Conservation (phyloP, 1,140 invertebrate genomes). For the Temnothorax longispinosus region DNA sequence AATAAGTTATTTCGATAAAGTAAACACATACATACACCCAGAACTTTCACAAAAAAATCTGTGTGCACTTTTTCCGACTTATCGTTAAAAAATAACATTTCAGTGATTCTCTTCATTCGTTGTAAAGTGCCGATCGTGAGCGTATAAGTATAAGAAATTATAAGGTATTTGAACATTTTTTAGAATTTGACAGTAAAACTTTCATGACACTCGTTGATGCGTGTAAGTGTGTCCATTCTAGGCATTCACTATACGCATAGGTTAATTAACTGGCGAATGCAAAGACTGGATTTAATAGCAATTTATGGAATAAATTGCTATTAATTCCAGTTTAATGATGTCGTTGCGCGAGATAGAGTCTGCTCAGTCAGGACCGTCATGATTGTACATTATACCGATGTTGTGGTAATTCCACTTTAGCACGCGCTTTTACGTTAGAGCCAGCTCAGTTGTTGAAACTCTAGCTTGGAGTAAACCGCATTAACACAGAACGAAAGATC, state of each 20-base stretch:
- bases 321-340: slow-evolving; percentile 67
- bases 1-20: not conserved
- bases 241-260: not conserved
- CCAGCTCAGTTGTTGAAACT: slow-evolving; percentile 34
- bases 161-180: not conserved
- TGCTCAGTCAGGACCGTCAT: slow-evolving; percentile 61
- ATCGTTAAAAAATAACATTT: not conserved
- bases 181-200: not conserved
- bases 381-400: slow-evolving; percentile 47
- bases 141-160: not conserved
- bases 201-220: no score
- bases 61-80: not conserved
- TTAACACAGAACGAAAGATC: slow-evolving; percentile 40
- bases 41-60: not conserved
- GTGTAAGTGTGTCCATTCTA: not conserved
- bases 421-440: slow-evolving; percentile 61
- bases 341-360: slow-evolving; percentile 33
- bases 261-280: slow-evolving; percentile 54
- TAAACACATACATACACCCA: not conserved
- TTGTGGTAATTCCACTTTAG: slow-evolving; percentile 52
- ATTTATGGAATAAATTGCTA: slow-evolving; percentile 58
- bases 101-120: not conserved
- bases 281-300: not conserved
- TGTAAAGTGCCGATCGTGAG: not conserved
- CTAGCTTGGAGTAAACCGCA: slow-evolving; percentile 37